Evolutionary conservation across 2,113 vertebrate genomes (phyloP), one percentile per base, ranked within the genome.

Genomic region (Petromus typicus): DNA sequence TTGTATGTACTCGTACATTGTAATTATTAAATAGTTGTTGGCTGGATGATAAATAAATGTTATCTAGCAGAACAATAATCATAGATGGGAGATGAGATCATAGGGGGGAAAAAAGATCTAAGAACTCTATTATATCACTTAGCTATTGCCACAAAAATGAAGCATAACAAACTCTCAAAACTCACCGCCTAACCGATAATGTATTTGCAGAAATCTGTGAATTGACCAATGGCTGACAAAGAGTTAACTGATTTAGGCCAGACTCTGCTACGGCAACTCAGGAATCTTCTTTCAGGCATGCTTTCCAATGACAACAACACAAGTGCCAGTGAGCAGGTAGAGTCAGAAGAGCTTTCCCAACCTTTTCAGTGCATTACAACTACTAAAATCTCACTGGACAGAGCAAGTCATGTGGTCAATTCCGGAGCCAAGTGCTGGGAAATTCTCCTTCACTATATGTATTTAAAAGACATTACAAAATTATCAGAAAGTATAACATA

Each of bases 121-220:
- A 93, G 45, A 81, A 64, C 45, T 89, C 63, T 32, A 66, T 10
- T 76, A 27, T 83, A 73, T 66, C 64, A 45, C 7, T 83, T 69
- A 80, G 56, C 40, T 85, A 37, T 79, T 71, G 54, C 78, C 37
- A 84, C 54, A 94, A 91, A 93, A 91, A 88, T 34, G 23, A 76
- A 83, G 43, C 54, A 78, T 25, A 71, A 59, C 8, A 57, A 96
- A 37, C 7, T 64, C 45, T 93, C 81, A 86, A 95, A 93, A 90
- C 75, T 90, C 57, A 66, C 73, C 32, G 13, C 64, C 66, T 45
- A 66, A 75, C 51, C 40, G 51, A 59, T 81, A 89, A 86, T 78
- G 66, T 71, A 86, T 48, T 81, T 34, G n/a, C 66, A 86, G 75
- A 86, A 22, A 86, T 73, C 66, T 75, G 27, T 64, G 51, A 48